These are phyloP conservation scores for Calidris pugnax DNA, from an alignment of 2,113 vertebrate species.

Conservation along the genomic window DNA sequence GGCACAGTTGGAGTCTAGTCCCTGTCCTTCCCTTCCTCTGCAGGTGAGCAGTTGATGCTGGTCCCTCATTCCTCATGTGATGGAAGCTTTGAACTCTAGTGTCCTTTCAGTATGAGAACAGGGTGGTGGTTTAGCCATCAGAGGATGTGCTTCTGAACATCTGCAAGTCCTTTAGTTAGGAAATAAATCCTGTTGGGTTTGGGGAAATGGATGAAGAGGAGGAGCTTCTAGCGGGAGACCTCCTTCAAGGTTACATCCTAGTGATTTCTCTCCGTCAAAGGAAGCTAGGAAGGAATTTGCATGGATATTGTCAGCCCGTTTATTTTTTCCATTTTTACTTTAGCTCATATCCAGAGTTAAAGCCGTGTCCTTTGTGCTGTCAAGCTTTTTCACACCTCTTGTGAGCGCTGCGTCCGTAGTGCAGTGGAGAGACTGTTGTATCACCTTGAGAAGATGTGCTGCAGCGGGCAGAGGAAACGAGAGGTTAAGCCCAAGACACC, in stretches of 20 bases:
- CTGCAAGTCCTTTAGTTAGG: neutral
- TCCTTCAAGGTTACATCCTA: neutral
- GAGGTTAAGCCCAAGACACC: neutral
- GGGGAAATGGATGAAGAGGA: neutral
- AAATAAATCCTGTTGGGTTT: neutral
- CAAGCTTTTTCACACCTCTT: neutral
- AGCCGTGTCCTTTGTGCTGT: neutral
- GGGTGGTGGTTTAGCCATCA: neutral
- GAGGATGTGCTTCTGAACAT: neutral
- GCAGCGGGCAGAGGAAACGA: neutral
- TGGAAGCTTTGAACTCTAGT: neutral
- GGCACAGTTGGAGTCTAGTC: neutral
- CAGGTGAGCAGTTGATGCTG: neutral
- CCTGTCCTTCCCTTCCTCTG: neutral
- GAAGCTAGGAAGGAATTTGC: neutral
- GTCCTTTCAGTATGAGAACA: neutral
- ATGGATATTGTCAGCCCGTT: neutral
- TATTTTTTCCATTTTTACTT: neutral
- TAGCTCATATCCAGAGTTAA: neutral
- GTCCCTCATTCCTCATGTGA: neutral
- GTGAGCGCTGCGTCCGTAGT: fast-evolving
- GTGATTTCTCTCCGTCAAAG: neutral
- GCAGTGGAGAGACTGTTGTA: neutral
- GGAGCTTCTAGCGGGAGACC: neutral
- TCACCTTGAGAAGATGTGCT: neutral